phyloP scores from a whole-genome alignment of 2,797 vertebrate genomes.

The Vireo griseus region DNA sequence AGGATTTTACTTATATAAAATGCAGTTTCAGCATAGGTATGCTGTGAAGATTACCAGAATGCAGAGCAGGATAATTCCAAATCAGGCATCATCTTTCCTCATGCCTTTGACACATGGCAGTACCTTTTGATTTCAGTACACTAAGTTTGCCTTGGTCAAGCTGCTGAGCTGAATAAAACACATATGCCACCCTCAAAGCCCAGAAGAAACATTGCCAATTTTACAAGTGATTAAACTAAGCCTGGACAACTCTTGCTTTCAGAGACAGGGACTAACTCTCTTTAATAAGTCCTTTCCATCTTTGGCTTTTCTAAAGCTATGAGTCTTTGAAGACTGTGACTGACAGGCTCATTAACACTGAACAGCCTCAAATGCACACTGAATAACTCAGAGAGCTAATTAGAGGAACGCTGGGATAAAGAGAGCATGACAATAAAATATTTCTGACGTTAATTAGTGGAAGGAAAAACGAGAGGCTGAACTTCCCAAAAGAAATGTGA shows the following conservation, averaged over 20 bases:
- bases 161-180: neutral
- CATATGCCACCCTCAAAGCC: neutral
- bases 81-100: neutral
- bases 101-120: neutral
- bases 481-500: neutral
- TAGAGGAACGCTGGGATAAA: neutral
- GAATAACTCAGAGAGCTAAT: neutral
- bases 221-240: conserved; percentile 5
- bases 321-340: conserved; percentile 33
- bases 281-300: neutral
- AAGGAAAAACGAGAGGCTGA: neutral
- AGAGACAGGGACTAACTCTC: neutral
- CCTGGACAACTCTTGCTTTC: neutral
- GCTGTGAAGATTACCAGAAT: neutral
- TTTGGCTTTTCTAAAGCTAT: neutral
- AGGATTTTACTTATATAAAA: neutral
- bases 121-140: neutral
- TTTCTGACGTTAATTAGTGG: conserved; percentile 33
- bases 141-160: neutral
- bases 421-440: conserved; percentile 23
- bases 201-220: neutral
- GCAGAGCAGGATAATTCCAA: neutral
- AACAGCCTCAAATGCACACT: neutral
- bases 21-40: neutral
- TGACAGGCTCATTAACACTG: conserved; percentile 47